phyloP scores from a whole-genome alignment of 2,113 vertebrate genomes.

The Paradoxurus hermaphroditus region DNA sequence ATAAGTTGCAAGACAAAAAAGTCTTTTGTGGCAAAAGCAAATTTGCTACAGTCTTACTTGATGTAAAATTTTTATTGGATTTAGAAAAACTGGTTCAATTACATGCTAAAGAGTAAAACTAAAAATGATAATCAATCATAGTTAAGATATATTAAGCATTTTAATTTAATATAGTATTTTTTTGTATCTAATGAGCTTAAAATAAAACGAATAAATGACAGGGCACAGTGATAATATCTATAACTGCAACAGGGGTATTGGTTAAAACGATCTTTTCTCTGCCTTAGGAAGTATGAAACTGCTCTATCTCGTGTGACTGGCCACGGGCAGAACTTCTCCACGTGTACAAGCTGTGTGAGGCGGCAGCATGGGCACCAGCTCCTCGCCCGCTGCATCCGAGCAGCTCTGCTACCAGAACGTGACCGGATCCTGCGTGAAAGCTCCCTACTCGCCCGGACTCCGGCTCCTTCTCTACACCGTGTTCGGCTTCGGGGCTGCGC shows the following conservation, averaged over 20 bases:
- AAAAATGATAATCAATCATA: neutral
- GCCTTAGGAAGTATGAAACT: neutral
- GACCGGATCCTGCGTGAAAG: neutral
- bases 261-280: neutral
- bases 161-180: neutral
- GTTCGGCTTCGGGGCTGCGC: constrained; percentile 11
- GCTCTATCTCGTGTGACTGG: neutral
- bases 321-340: neutral
- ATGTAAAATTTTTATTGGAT: neutral
- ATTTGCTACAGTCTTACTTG: neutral
- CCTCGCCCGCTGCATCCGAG: fast-evolving
- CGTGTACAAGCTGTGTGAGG: neutral
- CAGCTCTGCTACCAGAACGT: constrained; percentile 44
- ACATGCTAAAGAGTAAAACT: neutral
- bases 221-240: neutral
- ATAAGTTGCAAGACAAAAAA: neutral
- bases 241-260: neutral
- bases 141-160: neutral
- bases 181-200: neutral
- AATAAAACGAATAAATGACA: neutral
- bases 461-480: constrained; percentile 9
- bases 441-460: neutral
- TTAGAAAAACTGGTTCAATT: neutral
- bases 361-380: neutral
- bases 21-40: neutral